Conservation (phyloP, 2,888 invertebrate species). For the Alentia gelatinosa region DNA sequence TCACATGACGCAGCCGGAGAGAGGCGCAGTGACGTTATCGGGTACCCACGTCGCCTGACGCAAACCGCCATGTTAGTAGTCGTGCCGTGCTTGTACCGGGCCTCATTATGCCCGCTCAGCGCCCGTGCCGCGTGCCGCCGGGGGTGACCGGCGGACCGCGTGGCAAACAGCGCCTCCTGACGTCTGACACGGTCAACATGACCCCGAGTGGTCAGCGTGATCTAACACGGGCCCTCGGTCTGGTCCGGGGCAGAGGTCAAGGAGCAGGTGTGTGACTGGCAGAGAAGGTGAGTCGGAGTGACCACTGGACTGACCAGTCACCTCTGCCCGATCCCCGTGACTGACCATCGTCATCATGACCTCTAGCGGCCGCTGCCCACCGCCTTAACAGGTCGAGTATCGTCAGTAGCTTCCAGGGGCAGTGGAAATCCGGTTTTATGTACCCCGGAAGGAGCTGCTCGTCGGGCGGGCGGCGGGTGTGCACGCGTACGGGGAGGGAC, state of each 20-base stretch:
- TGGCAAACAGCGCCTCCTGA: neutral
- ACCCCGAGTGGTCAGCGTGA: neutral
- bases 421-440: neutral
- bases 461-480: neutral
- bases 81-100: neutral
- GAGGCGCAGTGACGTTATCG: too few species aligned
- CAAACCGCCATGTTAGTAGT: neutral
- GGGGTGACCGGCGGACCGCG: neutral
- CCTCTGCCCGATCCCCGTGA: neutral
- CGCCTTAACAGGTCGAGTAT: neutral
- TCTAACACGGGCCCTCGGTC: neutral
- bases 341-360: neutral
- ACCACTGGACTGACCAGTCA: neutral
- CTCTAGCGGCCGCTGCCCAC: neutral
- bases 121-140: neutral
- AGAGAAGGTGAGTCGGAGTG: too few species aligned
- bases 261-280: slow-evolving; percentile 29
- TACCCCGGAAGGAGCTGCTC: too few species aligned
- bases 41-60: neutral
- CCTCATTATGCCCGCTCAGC: neutral
- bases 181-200: neutral
- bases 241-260: neutral
- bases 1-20: too few species aligned
- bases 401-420: neutral
- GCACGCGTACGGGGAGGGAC: neutral